Evolutionary conservation across 2,113 vertebrate species (phyloP).

Genomic region (Tachysurus fulvidraco): DNA sequence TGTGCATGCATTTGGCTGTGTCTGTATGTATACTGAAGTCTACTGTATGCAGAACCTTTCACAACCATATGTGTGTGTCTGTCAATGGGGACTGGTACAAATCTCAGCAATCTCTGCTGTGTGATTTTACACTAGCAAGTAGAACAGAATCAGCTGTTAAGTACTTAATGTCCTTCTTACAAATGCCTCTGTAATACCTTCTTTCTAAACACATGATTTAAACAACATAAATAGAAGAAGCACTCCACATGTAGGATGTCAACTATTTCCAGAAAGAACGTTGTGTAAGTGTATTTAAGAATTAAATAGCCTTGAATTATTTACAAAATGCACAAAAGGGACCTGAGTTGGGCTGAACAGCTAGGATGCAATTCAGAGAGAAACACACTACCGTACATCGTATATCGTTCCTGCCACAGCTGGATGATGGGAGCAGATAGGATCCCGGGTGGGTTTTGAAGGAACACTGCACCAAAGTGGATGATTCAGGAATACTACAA

Average conservation of each 20-base stretch:
- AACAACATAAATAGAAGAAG: background rate
- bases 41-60: background rate
- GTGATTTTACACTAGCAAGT: conserved; percentile 11
- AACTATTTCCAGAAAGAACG: conserved; percentile 12
- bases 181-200: background rate
- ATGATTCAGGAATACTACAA: conserved; percentile 29
- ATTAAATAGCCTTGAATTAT: conserved; percentile 49
- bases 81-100: conserved; percentile 11
- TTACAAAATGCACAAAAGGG: conserved; percentile 21
- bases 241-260: background rate
- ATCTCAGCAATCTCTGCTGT: conserved; percentile 28
- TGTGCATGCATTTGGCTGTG: conserved; percentile 3
- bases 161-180: conserved; percentile 3
- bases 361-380: conserved; percentile 19
- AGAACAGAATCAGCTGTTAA: conserved; percentile 41
- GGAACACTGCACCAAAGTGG: conserved; percentile 22
- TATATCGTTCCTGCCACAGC: background rate
- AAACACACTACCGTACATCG: background rate
- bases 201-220: conserved; percentile 18
- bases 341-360: background rate
- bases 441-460: background rate
- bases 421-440: background rate
- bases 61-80: conserved; percentile 7
- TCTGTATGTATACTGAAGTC: background rate
- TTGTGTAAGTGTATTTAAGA: conserved; percentile 44